These are phyloP conservation scores for Tenthredo amoena DNA, from an alignment of 2,888 invertebrate genomes.

Conservation along the genomic window DNA sequence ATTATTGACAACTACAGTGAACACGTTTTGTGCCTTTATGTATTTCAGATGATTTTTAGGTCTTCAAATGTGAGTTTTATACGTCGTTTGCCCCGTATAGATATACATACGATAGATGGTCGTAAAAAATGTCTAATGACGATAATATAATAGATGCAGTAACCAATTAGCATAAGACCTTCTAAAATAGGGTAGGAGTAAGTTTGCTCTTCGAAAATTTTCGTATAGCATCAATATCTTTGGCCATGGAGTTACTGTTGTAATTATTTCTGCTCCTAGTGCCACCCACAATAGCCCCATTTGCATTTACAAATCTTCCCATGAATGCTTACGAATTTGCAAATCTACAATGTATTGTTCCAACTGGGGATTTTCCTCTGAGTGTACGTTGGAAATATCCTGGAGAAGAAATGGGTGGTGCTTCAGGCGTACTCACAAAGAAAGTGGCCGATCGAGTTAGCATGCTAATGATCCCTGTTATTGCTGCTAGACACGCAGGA, in stretches of 20 bases:
- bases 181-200: conserved; percentile 28
- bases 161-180: conserved; percentile 19
- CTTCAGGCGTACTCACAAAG: conserved; percentile 75
- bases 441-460: conserved; percentile 81
- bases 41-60: conserved; percentile 49
- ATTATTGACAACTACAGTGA: background rate
- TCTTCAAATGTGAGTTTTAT: conserved; percentile 42
- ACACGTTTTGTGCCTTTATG: conserved; percentile 41
- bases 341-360: conserved; percentile 81
- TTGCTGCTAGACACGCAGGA: conserved; percentile 80
- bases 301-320: conserved; percentile 76
- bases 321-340: conserved; percentile 83
- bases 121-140: background rate
- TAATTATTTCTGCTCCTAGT: conserved; percentile 64
- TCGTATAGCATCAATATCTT: conserved; percentile 17
- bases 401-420: conserved; percentile 74
- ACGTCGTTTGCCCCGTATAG: background rate
- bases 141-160: conserved; percentile 25
- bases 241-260: conserved; percentile 30
- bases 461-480: conserved; percentile 84
- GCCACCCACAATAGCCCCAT: conserved; percentile 75
- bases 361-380: conserved; percentile 87
- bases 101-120: background rate
- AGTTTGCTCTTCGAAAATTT: conserved; percentile 5
- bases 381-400: conserved; percentile 86